These are phyloP conservation scores for Schizotus pectinicornis DNA, from an alignment of 2,888 invertebrate genomes.

Conservation along the genomic window DNA sequence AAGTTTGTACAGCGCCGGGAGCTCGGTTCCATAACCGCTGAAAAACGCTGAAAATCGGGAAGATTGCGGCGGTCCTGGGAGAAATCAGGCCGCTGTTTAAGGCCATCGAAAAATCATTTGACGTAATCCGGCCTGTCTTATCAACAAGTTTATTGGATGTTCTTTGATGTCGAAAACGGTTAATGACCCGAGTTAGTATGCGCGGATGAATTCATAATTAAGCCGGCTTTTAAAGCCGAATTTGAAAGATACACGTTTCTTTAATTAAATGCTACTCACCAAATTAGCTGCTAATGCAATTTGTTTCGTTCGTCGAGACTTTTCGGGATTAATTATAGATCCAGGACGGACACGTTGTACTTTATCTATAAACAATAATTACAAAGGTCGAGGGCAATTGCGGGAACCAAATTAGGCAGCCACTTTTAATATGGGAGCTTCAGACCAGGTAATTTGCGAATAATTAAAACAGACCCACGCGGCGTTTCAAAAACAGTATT, in stretches of 20 bases:
- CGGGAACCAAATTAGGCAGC: background rate
- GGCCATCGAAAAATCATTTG: background rate
- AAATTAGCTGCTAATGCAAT: slow-evolving; percentile 12
- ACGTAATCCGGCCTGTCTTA: background rate
- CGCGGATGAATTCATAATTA: slow-evolving; percentile 22
- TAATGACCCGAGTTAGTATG: slow-evolving; percentile 14
- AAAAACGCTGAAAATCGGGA: background rate
- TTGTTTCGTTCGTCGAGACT: slow-evolving; percentile 1
- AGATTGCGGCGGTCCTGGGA: slow-evolving; percentile 13
- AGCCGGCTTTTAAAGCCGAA: slow-evolving; percentile 13
- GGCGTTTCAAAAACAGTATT: no score
- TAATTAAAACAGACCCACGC: no score
- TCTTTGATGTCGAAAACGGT: slow-evolving; percentile 18
- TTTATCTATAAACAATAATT: slow-evolving; percentile 12
- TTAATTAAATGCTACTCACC: slow-evolving; percentile 7
- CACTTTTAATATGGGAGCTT: background rate
- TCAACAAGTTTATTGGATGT: slow-evolving; percentile 3
- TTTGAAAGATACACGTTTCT: slow-evolving; percentile 18
- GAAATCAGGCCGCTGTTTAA: slow-evolving; percentile 10
- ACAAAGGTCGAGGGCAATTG: slow-evolving; percentile 6
- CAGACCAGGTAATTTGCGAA: no score
- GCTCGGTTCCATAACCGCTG: background rate
- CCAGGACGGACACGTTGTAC: slow-evolving; percentile 4
- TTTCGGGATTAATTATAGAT: background rate
- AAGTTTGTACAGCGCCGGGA: background rate